Evolutionary conservation across 2,113 vertebrate genomes (phyloP), one percentile per base, ranked within the genome.

Genomic region (Forbesichthys agassizii): DNA sequence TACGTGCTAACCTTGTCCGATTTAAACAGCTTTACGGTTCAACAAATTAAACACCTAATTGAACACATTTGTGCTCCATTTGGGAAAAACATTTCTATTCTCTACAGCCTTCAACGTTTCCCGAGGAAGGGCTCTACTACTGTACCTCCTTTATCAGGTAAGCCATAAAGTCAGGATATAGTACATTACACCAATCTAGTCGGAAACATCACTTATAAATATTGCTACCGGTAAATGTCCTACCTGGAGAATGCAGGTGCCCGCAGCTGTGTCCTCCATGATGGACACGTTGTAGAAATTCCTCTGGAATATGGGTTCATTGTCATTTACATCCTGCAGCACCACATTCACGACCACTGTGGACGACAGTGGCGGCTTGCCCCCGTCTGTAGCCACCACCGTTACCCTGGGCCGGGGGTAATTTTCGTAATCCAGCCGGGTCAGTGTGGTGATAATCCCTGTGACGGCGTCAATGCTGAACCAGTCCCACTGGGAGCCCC

Each of bases 181-280:
- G 58, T 62, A 36, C 47, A 56, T 74, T 27, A 63, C 72, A 80
- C 71, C 11, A 62, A 77, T 76, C 7, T 56, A 61, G 53, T 60
- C 5, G 49, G 3, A 51, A 47, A 33, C 13, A 13, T 6, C 52
- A 53, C 5, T 53, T 27, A 27, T 27, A 27, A 27, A 27, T 20
- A 57, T 16, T 20, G 3, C 55, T 27, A 14, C 27, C 27, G 62
- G 11, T 55, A 73, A 69, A 69, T 49, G 27, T 82, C 94, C 68
- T 90, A 99, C 98, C 96, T 97, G 93, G 7, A 99, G 89, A 84
- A 99, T 95, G 90, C 98, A 99, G 84, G 95, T 98, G 64, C 96
- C 96, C 0, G 92, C 85, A 3, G 93, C 90, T 10, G 92, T 93
- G 82, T 94, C 94, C 85, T 98, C 97, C 54, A 94, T 95, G 88